Evolutionary conservation across 2,888 invertebrate species (phyloP), one percentile per base, ranked within the genome.

Genomic region (Epirrhoe tristata): DNA sequence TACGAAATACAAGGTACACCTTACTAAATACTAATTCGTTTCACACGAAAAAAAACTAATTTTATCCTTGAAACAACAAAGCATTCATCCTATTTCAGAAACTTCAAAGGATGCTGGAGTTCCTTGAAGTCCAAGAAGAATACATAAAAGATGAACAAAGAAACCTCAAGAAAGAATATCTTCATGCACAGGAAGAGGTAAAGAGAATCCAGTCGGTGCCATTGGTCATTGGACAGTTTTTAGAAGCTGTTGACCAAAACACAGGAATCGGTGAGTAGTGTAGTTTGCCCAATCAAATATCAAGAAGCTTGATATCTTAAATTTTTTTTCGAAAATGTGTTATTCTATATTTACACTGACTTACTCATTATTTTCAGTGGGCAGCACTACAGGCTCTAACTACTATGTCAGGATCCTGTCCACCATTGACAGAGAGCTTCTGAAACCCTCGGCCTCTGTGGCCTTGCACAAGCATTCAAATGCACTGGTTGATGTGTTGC

Each of bases 61-160:
- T 39, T 12, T 43, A 43, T 6, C 34, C 12, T 4, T 46, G 31
- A 0, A 58, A 6, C 16, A 24, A 12, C 8, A 31, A 51, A 57
- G 34, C 46, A 48, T 36, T n/a, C 46, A 12, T 31, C 10, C 8
- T 53, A 16, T 68, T 71, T 34, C 83, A 98, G 97, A 99, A 99
- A 95, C 94, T 99, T 16, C 98, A 99, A 91, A 96, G 98, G 74
- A 98, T 99, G 93, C 90, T 99, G 31, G 99, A 99, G 88, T 99
- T 99, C 87, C 93, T 99, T 8, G 98, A 99, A 88, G 99, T 99
- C 0, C 99, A 99, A 94, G 99, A 99, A 86, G 99, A 99, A 81
- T 99, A 99, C 86, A 99, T 99, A 63, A 99, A 99, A 91, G 99
- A 99, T 95, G 99, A 99, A 91, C 99, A 99, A 86, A 96, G 99